Evolutionary conservation across 1,140 invertebrate genomes (phyloP), one percentile per base, ranked within the genome.

Genomic region (Steinernema feltiae): DNA sequence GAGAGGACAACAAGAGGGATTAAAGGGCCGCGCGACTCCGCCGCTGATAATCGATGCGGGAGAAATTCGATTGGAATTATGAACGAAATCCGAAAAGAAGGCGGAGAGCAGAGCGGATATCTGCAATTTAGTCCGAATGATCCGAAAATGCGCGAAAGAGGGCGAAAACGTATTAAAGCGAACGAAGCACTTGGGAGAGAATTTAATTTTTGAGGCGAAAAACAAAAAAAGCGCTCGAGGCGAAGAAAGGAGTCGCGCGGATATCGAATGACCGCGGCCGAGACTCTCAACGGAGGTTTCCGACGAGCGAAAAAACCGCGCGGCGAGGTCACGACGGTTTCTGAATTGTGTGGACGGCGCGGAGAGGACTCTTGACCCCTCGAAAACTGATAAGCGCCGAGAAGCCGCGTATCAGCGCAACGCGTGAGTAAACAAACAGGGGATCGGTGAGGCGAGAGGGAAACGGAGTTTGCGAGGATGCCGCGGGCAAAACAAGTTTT

Each of bases 381-480:
- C n/a, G n/a, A n/a, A n/a, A n/a, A n/a, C n/a, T 63, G 53, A 63
- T 27, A 15, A 27, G 24, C 53, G 53, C 53, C 3, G 24, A 63
- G 15, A 63, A 27, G 53, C 15, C 12, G 53, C 53, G 24, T 7
- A 63, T 7, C 7, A 63, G 53, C 53, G 24, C 2, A 27, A 27
- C 53, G 53, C 53, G 53, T 18, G 53, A 27, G 53, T 63, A 63
- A 63, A 63, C 53, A 63, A 63, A 63, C 53, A 41, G 7, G 7
- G 7, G 35, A 41, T 41, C 7, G 35, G 18, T 18, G 35, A 41
- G 18, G 24, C 12, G 41, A n/a, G 24, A 21, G 53, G 24, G 12
- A 21, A 63, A 63, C 24, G 53, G 53, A 63, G 7, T 7, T 41
- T 41, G 35, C 35, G 18, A 18, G 18, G 35, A 21, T 3, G 53